A percentile compares a stretch with the other conserved stretches of the same genome.
Evolutionary conservation across 2,888 invertebrate genomes (phyloP).

Genomic region (Yponomeuta plumbellus): DNA sequence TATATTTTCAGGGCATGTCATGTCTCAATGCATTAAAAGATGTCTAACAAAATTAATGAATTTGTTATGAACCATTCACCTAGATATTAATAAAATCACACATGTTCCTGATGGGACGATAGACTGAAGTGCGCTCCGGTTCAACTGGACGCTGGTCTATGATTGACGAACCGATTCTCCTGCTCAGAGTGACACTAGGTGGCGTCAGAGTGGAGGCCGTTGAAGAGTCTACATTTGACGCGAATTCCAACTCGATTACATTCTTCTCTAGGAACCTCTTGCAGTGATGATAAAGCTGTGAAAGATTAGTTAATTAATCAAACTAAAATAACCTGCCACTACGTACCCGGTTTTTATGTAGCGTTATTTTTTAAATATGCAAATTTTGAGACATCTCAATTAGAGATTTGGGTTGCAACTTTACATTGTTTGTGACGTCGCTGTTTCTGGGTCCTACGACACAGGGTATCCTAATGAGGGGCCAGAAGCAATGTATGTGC

Average conservation of each 20-base stretch:
- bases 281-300: constrained; percentile 48
- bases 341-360: too few relatives aligned
- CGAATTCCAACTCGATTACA: constrained; percentile 35
- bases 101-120: background rate
- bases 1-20: too few relatives aligned
- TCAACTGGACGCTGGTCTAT: background rate
- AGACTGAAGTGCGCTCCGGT: background rate
- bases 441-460: too few relatives aligned
- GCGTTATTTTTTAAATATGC: too few relatives aligned
- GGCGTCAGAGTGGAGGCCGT: background rate
- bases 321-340: too few relatives aligned
- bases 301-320: too few relatives aligned
- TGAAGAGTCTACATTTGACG: background rate
- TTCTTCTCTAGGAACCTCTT: constrained; percentile 51
- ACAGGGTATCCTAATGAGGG: too few relatives aligned
- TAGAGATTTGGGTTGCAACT: too few relatives aligned
- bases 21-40: too few relatives aligned
- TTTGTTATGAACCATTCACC: background rate
- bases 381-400: too few relatives aligned
- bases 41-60: background rate
- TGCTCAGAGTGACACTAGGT: background rate
- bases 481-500: too few relatives aligned
- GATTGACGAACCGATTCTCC: background rate
- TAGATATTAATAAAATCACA: background rate
- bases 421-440: too few relatives aligned